Base-by-base conservation (phyloP, 2,797 vertebrate species). In the Sebastes melanostomus region DNA sequence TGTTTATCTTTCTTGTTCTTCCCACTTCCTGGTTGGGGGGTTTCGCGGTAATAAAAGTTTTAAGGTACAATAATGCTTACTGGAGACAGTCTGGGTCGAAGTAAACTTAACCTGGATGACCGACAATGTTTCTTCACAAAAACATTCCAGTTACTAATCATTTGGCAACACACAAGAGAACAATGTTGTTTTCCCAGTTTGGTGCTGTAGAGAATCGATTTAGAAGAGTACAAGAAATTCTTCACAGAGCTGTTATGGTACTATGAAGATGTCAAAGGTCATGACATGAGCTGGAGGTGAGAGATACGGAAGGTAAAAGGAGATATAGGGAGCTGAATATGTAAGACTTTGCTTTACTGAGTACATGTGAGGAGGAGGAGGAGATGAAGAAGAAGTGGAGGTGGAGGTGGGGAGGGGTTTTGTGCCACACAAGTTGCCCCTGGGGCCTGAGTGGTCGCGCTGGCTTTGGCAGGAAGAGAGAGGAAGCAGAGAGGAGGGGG, bases 371-470 rank as follows among this genome's bases (percentile, higher is more conserved):
- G 52, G 32, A 16, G 38, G 29, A 78, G 66, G 29, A 56, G 10
- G 7, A 16, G 74, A 8, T 18, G 72, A 59, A 60, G 50, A 56
- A 8, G 46, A 50, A 18, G 46, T 50, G 42, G 68, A 60, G 36
- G 32, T n/a, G 34, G 66, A 22, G 24, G 46, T 20, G 61, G 42
- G 66, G 81, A 72, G 74, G 81, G 66, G 58, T 61, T 79, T 66
- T 80, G 59, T 92, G 91, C 94, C 92, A 93, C 94, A 94, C 91
- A 93, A 90, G 93, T 93, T 90, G 93, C 91, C 93, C 93, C 88
- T 72, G 81, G 86, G 91, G 89, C 86, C 68, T 66, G 86, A 88
- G 75, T 73, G 87, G 86, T 77, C 50, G 58, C 67, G 58, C 86
- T 82, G 84, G 82, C 86, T 91, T 83, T 88, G 85, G 88, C 91